Evolutionary conservation across 2,888 invertebrate species (phyloP), one percentile per base, ranked within the genome.

Genomic region (Pyrocoelia pectoralis): DNA sequence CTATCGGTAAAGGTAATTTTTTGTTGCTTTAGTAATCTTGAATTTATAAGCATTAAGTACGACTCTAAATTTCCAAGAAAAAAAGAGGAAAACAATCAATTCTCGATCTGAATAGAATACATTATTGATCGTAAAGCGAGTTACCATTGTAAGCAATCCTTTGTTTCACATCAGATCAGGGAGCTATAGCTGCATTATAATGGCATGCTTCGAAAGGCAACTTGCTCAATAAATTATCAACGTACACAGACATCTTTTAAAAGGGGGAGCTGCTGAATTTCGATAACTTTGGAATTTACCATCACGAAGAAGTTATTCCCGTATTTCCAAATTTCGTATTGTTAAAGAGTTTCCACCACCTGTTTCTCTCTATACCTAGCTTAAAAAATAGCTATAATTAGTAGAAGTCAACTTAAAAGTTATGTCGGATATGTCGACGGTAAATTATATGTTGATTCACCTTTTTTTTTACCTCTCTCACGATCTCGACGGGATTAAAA

Each of bases 71-170:
- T 43, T 15, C 13, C 17, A 13, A 43, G n/a, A 62, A 62, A n/a
- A 56, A 57, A 53, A 52, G 19, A 33, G 33, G 33, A 33, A 33
- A 33, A 19, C 49, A 52, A 62, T 62, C 62, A 62, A 33, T 48
- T 50, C 57, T 40, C 43, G 38, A 62, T 62, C 57, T 62, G 62
- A 62, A 62, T 62, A 57, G 53, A 54, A 57, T 63, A 68, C 57
- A 66, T 68, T 68, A 65, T 65, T 57, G 68, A 66, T 68, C 66
- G 61, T 51, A 58, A 57, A 51, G 48, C 65, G 58, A 65, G 65
- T 62, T 65, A 67, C 69, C 66, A 71, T 71, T 71, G 71, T 71
- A 66, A 69, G 68, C 66, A 65, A 64, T 60, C 69, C 63, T 66
- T 71, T 71, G 71, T 71, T 71, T 69, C 56, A 51, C 66, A 68